A percentile compares a stretch with the other conserved stretches of the same genome.
Conservation (phyloP, 1,140 invertebrate species). For the Bathynomus jamesi region DNA sequence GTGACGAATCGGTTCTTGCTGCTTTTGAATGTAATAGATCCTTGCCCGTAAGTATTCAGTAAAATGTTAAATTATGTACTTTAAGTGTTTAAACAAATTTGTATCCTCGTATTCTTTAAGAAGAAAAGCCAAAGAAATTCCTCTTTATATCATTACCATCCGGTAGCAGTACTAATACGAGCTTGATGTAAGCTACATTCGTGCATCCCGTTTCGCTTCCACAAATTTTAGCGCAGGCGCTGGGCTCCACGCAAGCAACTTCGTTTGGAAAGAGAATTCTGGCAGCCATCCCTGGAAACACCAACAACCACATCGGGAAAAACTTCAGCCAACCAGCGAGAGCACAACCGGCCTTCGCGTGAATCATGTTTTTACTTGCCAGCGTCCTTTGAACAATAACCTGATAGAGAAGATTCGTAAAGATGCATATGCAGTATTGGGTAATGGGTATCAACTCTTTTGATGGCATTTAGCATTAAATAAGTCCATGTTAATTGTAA, state of each 20-base stretch:
- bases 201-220: conserved; percentile 48
- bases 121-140: too few relatives aligned
- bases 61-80: too few relatives aligned
- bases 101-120: too few relatives aligned
- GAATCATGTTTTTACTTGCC: conserved; percentile 49
- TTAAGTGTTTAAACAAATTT: too few relatives aligned
- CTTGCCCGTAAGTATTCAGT: too few relatives aligned
- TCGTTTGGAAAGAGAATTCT: conserved; percentile 47
- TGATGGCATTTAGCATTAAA: too few relatives aligned
- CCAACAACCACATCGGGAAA: conserved; percentile 50
- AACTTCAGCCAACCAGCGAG: conserved; percentile 52
- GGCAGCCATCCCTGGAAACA: conserved; percentile 53
- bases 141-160: conserved; percentile 38
- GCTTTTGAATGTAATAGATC: too few relatives aligned
- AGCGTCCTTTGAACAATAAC: conserved; percentile 52
- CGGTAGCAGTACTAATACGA: conserved; percentile 48
- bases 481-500: too few relatives aligned
- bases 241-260: conserved; percentile 47
- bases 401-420: background rate
- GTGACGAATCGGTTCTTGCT: too few relatives aligned
- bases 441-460: too few relatives aligned
- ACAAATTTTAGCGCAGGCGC: conserved; percentile 40
- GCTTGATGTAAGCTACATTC: conserved; percentile 50
- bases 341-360: conserved; percentile 51
- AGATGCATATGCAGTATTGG: background rate